A percentile compares a stretch with the other conserved stretches of the same genome.
Evolutionary conservation across 2,797 vertebrate species (phyloP).

Genomic region (Pachyuromys duprasi): DNA sequence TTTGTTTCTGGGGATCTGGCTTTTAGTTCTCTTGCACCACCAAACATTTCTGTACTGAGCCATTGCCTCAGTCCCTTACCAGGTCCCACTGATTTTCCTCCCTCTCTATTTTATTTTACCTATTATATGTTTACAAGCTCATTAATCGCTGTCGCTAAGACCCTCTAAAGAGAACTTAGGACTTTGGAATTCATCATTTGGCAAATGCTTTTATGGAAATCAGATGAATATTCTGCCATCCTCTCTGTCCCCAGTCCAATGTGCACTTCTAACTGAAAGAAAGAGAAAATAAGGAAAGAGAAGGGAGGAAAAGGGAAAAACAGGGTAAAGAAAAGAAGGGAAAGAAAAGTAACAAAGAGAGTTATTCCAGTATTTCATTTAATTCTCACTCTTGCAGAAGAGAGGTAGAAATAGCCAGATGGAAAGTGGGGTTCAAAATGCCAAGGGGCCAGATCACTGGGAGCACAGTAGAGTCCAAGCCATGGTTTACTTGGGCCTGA

Average conservation of each 20-base stretch:
- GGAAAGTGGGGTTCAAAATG: neutral
- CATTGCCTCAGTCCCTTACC: neutral
- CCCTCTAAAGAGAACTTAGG: conserved; percentile 20
- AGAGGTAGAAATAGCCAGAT: neutral
- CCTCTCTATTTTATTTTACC: conserved; percentile 19
- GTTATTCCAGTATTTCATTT: conserved; percentile 37
- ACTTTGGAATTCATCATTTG: conserved; percentile 63
- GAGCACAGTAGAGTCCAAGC: neutral
- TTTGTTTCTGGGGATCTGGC: neutral
- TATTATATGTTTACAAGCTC: conserved; percentile 62
- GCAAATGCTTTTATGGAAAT: conserved; percentile 54
- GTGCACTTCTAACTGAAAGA: neutral
- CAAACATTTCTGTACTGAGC: neutral
- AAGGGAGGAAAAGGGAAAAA: neutral
- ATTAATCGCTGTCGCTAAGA: conserved; percentile 30
- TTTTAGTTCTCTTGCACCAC: neutral
- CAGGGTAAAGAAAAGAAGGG: neutral
- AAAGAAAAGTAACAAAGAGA: neutral
- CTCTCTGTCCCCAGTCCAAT: too few relatives aligned
- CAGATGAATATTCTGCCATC: neutral
- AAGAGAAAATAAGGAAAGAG: neutral
- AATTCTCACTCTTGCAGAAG: conserved; percentile 20
- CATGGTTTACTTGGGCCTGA: neutral
- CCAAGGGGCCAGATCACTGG: neutral
- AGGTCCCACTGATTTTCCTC: neutral